These are phyloP conservation scores for Oenanthe oenanthe DNA, from an alignment of 2,113 vertebrate species.

Conservation along the genomic window DNA sequence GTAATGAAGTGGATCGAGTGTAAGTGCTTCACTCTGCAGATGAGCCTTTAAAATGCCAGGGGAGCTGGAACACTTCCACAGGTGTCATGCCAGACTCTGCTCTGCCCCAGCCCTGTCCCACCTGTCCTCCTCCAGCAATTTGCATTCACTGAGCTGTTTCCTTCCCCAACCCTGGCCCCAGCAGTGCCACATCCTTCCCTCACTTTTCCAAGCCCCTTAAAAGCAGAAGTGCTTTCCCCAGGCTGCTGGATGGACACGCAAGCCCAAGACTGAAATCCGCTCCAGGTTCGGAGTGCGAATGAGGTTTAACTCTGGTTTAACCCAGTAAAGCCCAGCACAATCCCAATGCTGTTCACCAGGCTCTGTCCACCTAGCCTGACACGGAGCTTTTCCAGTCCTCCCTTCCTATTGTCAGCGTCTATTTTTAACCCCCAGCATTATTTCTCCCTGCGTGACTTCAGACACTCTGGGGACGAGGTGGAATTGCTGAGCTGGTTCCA, in stretches of 20 bases:
- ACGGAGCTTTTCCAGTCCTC: neutral
- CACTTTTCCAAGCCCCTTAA: neutral
- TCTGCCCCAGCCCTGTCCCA: neutral
- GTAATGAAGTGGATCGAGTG: fast-evolving
- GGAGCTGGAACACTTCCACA: neutral
- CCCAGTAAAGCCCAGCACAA: neutral
- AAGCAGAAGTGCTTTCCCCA: neutral
- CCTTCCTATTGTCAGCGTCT: slow-evolving; percentile 17
- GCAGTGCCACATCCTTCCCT: neutral
- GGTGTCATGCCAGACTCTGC: neutral
- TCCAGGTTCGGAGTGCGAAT: neutral
- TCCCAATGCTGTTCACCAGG: neutral
- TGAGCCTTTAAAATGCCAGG: neutral
- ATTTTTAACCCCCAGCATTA: slow-evolving; percentile 61
- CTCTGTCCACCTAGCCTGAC: slow-evolving; percentile 19
- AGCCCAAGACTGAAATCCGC: neutral
- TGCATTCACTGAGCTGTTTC: neutral
- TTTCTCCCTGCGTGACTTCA: slow-evolving; percentile 49
- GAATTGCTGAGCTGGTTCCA: slow-evolving; percentile 57
- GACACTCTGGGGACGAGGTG: neutral
- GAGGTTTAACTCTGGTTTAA: neutral
- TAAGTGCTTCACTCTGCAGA: neutral
- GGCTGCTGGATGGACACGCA: neutral
- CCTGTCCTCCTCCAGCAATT: neutral
- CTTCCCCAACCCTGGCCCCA: neutral